These are phyloP conservation scores for Rhabdomys pumilio DNA, from an alignment of 2,797 vertebrate species.

Conservation along the genomic window DNA sequence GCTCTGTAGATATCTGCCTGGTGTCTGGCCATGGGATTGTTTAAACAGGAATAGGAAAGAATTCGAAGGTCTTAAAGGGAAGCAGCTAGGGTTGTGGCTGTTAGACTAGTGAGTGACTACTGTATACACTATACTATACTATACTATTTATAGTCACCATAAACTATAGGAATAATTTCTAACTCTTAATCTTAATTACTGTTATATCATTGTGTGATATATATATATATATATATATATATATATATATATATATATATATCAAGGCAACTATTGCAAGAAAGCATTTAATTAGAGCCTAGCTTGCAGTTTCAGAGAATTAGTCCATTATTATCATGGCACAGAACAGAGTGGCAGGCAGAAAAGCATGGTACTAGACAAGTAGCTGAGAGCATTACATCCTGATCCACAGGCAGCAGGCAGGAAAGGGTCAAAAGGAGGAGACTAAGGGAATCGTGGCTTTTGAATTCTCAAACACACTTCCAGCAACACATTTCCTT, in stretches of 20 bases:
- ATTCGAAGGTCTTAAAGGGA: neutral
- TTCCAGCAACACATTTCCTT: neutral
- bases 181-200: neutral
- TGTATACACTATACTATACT: neutral
- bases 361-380: neutral
- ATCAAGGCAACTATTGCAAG: neutral
- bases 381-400: neutral
- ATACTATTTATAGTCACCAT: neutral
- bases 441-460: neutral
- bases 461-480: neutral
- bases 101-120: neutral
- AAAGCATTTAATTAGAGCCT: neutral
- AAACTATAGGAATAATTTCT: neutral
- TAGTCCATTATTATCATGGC: neutral
- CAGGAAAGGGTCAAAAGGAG: neutral
- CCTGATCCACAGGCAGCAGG: neutral
- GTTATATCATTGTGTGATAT: neutral
- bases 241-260: too few species aligned
- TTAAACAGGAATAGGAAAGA: neutral
- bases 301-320: neutral
- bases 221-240: too few species aligned
- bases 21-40: neutral
- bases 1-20: neutral
- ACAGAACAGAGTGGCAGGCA: neutral
- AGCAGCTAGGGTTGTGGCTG: neutral